Evolutionary conservation across 2,113 vertebrate genomes (phyloP), one percentile per base, ranked within the genome.

Genomic region (Anguilla japonica): DNA sequence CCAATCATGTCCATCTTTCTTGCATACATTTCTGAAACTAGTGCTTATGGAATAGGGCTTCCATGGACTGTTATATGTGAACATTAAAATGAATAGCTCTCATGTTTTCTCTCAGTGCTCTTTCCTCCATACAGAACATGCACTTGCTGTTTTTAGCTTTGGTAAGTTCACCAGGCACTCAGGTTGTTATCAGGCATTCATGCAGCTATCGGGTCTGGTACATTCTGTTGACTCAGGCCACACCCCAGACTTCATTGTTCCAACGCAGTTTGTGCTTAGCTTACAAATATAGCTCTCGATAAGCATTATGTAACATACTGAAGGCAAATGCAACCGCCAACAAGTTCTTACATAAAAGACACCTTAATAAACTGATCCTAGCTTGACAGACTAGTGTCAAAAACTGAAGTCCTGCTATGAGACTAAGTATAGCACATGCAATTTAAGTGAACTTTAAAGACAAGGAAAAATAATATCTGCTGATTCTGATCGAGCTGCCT

Each of bases 41-140:
- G 79, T 80, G 14, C 20, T 39, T 14, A 40, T 79, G 39, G 29
- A 29, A 34, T 20, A 20, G 93, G 94, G 94, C 95, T 95, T 84
- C 34, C 87, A 86, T 80, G 34, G 16, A 80, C 75, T 3, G 39
- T 56, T 71, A 7, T n/a, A 41, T 56, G 41, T 71, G 56, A 60
- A 41, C 40, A 34, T 18, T 14, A 2, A 18, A 39, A 40, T 63
- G 53, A 80, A 7, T 29, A n/a, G 79, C 14, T 53, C 79, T n/a
- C 56, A 7, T 39, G 41, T n/a, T 34, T 75, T 75, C 71, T 34
- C n/a, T 71, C n/a, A 3, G 16, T n/a, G 7, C 1, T 82, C 13
- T 84, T 43, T 84, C 4, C 22, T 26, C 9, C 6, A 22, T 5
- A 79, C 41, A 34, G 41, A 20, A 34, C 34, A 29, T 85, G 41